Percentiles rank a stretch among this genome's conserved stretches.
These are phyloP conservation scores for Porites rus DNA, from an alignment of 92 coral and sea anemone species.

Conservation along the genomic window DNA sequence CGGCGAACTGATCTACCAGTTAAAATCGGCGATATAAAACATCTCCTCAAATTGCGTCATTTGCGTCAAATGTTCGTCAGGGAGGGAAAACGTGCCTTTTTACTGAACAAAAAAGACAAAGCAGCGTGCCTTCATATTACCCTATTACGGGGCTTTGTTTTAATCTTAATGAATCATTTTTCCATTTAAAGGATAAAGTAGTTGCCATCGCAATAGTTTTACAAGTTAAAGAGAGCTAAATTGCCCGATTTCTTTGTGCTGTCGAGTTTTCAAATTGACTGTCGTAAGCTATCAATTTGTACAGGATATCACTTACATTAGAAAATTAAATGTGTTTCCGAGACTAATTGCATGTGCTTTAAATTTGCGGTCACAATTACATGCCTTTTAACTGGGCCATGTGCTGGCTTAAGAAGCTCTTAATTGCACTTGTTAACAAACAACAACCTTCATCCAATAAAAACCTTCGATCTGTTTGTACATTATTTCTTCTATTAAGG, in stretches of 20 bases:
- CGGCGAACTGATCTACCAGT: too few species aligned
- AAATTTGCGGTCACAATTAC: slow-evolving; percentile 56
- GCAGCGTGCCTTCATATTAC: slow-evolving; percentile 11
- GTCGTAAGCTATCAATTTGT: slow-evolving; percentile 12
- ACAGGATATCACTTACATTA: slow-evolving; percentile 55
- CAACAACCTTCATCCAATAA: slow-evolving; percentile 33
- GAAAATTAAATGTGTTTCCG: slow-evolving; percentile 55
- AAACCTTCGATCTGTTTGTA: slow-evolving; percentile 31
- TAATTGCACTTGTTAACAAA: slow-evolving; percentile 47
- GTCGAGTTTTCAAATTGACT: slow-evolving; percentile 33
- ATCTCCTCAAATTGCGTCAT: background rate
- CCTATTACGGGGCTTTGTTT: slow-evolving; percentile 25
- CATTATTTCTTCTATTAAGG: slow-evolving; percentile 20
- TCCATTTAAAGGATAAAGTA: background rate
- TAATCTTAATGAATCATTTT: slow-evolving; percentile 22
- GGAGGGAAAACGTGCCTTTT: slow-evolving; percentile 1
- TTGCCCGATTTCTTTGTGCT: slow-evolving; percentile 26
- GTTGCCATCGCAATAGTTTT: slow-evolving; percentile 32
- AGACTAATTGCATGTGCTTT: slow-evolving; percentile 58
- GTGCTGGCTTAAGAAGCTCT: slow-evolving; percentile 43
- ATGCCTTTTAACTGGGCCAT: slow-evolving; percentile 40
- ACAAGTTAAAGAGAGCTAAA: slow-evolving; percentile 12
- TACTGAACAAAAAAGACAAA: background rate
- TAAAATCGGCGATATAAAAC: background rate
- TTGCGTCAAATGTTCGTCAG: background rate